These are phyloP conservation scores for Gobionotothen gibberifrons DNA, from an alignment of 2,797 vertebrate species.

Conservation along the genomic window DNA sequence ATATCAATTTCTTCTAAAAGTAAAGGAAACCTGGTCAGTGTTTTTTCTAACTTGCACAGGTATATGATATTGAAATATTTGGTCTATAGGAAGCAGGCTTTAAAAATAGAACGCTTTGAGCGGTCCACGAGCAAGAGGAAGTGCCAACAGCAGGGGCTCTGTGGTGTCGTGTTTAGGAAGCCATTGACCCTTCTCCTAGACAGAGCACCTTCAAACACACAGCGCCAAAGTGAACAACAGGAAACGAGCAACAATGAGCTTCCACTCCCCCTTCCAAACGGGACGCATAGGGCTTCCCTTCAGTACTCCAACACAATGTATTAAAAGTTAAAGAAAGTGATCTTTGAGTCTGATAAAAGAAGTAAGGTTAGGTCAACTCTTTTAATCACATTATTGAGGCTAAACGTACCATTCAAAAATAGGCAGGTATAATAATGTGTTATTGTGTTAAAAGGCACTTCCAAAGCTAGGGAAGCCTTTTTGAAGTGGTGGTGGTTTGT, in stretches of 20 bases:
- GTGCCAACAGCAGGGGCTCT: constrained; percentile 19
- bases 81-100: constrained; percentile 27
- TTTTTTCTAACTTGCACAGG: constrained; percentile 14
- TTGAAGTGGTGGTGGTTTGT: constrained; percentile 2
- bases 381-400: constrained; percentile 35
- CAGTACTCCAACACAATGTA: not conserved
- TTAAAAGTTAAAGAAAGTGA: not conserved
- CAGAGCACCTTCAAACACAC: constrained; percentile 44
- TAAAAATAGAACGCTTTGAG: constrained; percentile 55
- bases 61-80: constrained; percentile 13
- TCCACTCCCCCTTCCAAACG: constrained; percentile 23
- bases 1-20: not conserved
- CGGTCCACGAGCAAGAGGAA: constrained; percentile 36
- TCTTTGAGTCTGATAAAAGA: constrained; percentile 9
- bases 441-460: not conserved
- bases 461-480: constrained; percentile 8
- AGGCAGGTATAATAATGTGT: not conserved
- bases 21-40: not conserved
- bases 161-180: constrained; percentile 13
- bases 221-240: constrained; percentile 73
- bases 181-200: constrained; percentile 57
- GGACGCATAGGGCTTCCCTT: constrained; percentile 37
- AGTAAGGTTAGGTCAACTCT: constrained; percentile 1
- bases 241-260: constrained; percentile 80
- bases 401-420: constrained; percentile 18